phyloP scores from a whole-genome alignment of 2,113 vertebrate species.

The Psammodynastes pulverulentus region DNA sequence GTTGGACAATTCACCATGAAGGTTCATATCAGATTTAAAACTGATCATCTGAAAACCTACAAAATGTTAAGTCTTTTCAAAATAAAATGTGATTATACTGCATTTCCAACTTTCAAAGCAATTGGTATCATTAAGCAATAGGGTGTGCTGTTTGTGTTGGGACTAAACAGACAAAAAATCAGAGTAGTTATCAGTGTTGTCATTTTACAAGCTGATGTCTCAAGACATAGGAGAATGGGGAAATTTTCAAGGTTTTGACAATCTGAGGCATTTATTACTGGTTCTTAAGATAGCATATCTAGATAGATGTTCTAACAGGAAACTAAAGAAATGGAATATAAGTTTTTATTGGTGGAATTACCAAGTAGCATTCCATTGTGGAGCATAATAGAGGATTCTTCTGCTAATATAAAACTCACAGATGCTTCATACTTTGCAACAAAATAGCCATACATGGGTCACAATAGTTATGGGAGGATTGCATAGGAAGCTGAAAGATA shows the following conservation, averaged over 20 bases:
- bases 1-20: background rate
- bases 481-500: too few relatives aligned
- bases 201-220: conserved; percentile 20
- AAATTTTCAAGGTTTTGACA: conserved; percentile 26
- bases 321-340: background rate
- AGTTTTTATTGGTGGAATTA: conserved; percentile 17
- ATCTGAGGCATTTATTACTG: background rate
- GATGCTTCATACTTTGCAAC: background rate
- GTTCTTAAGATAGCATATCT: conserved; percentile 25
- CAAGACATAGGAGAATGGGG: background rate
- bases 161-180: conserved; percentile 18
- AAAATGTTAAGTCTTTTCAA: background rate
- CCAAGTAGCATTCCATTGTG: conserved; percentile 18
- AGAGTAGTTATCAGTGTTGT: background rate
- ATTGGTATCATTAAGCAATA: background rate
- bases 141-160: conserved; percentile 11
- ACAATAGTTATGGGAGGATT: background rate
- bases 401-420: background rate
- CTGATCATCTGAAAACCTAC: background rate
- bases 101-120: conserved; percentile 7
- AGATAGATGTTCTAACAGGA: conserved; percentile 7
- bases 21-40: background rate
- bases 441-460: background rate
- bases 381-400: background rate
- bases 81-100: background rate